Conservation (phyloP, 2,797 vertebrate genomes). For the Valencia hispanica region DNA sequence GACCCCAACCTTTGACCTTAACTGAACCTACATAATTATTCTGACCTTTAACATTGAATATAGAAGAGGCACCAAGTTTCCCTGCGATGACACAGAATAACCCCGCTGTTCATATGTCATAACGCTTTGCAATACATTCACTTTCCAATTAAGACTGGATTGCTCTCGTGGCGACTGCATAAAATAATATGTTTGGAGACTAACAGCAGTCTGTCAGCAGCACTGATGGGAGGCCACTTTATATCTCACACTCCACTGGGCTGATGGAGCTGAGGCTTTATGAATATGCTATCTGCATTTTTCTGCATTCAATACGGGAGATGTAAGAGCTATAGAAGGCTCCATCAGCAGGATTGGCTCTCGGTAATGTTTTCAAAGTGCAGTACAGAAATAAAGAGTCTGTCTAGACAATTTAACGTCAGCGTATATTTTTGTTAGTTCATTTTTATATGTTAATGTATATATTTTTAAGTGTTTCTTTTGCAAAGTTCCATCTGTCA, state of each 20-base stretch:
- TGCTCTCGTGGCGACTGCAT: conserved; percentile 63
- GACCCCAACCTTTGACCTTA: neutral
- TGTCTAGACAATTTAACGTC: conserved; percentile 1
- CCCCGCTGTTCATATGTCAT: conserved; percentile 45
- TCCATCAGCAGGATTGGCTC: conserved; percentile 13
- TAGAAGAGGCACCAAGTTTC: conserved; percentile 12
- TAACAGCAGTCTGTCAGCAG: conserved; percentile 44
- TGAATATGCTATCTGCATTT: conserved; percentile 10
- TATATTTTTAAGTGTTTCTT: neutral
- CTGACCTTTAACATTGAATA: conserved; percentile 1
- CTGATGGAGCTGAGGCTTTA: conserved; percentile 12
- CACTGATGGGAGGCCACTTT: conserved; percentile 40
- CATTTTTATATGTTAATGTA: neutral
- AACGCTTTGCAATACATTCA: conserved; percentile 58
- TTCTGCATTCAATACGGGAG: conserved; percentile 12
- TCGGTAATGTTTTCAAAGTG: neutral
- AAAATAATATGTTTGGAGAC: conserved; percentile 70
- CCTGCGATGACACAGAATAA: conserved; percentile 50
- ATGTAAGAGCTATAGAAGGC: conserved; percentile 4
- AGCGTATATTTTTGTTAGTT: neutral
- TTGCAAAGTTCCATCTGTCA: neutral
- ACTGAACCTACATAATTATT: neutral
- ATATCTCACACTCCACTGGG: conserved; percentile 25
- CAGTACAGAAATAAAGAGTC: neutral
- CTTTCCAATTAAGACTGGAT: conserved; percentile 71